Conservation (phyloP, 2,797 vertebrate species). For the Glossophaga mutica region DNA sequence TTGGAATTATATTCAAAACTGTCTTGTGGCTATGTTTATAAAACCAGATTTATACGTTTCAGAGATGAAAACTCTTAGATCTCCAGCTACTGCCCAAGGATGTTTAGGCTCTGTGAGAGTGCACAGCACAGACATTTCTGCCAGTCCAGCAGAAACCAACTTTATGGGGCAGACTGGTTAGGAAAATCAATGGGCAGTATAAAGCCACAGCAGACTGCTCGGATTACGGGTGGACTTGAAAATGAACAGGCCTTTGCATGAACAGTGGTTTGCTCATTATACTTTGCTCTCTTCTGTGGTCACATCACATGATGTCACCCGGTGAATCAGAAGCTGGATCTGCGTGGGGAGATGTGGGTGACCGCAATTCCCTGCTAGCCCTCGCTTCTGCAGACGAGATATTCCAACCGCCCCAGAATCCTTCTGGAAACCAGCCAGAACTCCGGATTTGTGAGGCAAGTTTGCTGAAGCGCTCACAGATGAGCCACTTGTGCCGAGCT, state of each 20-base stretch:
- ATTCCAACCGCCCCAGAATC: constrained; percentile 16
- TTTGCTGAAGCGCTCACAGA: constrained; percentile 37
- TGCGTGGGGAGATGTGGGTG: constrained; percentile 32
- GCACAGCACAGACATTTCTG: constrained; percentile 32
- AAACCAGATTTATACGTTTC: constrained; percentile 17
- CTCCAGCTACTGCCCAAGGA: neutral
- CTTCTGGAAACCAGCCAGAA: constrained; percentile 36
- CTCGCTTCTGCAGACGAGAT: neutral
- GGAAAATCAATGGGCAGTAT: constrained; percentile 69
- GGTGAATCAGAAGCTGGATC: constrained; percentile 61
- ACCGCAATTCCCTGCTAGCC: constrained; percentile 44
- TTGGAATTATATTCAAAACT: neutral
- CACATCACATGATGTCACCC: constrained; percentile 55
- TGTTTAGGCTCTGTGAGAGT: constrained; percentile 50
- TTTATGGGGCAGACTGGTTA: constrained; percentile 35
- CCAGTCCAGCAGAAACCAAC: constrained; percentile 51
- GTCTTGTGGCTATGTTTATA: neutral
- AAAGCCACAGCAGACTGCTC: constrained; percentile 59
- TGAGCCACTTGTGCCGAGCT: neutral
- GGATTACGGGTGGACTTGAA: constrained; percentile 45
- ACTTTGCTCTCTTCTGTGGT: constrained; percentile 38
- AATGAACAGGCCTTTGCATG: constrained; percentile 61
- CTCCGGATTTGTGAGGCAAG: neutral
- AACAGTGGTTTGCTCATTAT: constrained; percentile 56
- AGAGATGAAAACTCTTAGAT: neutral